A percentile compares a stretch with the other conserved stretches of the same genome.
Conservation (phyloP, 2,113 vertebrate genomes). For the Clupea harengus region DNA sequence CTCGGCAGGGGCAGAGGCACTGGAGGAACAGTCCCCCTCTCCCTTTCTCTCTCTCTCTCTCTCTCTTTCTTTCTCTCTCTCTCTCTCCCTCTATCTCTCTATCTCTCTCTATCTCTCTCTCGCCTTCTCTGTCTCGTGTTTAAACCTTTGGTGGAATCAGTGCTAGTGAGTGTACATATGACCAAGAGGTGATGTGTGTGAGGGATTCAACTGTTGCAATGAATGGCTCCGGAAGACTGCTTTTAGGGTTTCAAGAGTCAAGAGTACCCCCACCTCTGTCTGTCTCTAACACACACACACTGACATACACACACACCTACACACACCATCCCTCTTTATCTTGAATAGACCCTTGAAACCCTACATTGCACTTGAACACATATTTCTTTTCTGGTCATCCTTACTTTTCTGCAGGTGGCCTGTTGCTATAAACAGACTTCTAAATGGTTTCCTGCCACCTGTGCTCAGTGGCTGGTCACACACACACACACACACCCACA, state of each 20-base stretch:
- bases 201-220: no score
- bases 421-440: slow-evolving; percentile 1
- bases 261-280: no score
- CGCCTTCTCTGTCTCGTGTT: not conserved
- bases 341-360: not conserved
- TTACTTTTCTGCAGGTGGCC: not conserved
- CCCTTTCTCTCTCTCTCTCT: not conserved
- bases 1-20: not conserved
- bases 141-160: no score
- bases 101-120: not conserved
- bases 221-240: no score
- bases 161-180: no score
- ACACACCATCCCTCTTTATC: no score
- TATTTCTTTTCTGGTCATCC: not conserved
- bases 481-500: not conserved
- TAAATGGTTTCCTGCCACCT: slow-evolving; percentile 8
- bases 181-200: no score
- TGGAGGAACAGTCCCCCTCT: not conserved
- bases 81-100: not conserved
- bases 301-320: no score
- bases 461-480: not conserved
- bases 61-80: not conserved
- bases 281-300: no score
- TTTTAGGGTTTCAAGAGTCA: no score
- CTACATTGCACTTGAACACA: not conserved